Base-by-base conservation (phyloP, 2,888 invertebrate genomes). In the Geophilus truncorum region DNA sequence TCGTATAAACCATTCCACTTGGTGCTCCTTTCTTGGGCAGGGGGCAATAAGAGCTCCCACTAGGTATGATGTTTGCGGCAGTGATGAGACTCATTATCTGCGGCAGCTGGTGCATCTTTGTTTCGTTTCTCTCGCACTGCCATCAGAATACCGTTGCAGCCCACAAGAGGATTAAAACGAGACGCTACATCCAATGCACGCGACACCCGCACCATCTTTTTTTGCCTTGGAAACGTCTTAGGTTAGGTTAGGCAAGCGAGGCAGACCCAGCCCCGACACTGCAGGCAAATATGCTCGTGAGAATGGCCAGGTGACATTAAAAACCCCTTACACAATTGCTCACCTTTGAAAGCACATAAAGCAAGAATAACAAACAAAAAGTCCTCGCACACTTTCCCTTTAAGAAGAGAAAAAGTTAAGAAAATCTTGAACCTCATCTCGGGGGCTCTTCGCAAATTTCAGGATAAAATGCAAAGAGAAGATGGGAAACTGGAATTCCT, bases 11-110 rank as follows among this genome's bases (percentile, higher is more conserved):
- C 62, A 62, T 62, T 62, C 62, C 62, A 62, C 62, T 62, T 62
- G 62, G 10, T 25, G 23, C 62, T 45, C 45, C 25, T 62, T 62
- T 62, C 62, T 62, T 25, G 62, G 62, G 62, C 62, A 62, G 28
- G n/a, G 62, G 62, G 62, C 62, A 62, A 62, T 62, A 62, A 62
- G 62, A 62, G 62, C 62, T 62, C 62, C 62, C 62, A 62, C 62
- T 62, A 62, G 62, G 62, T 62, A 62, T 62, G 62, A 62, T 62
- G 62, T 62, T 62, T 62, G 62, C 62, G 62, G 62, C 62, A 62
- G 62, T 62, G 62, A 62, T 62, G 62, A 62, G 62, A 62, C 62
- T 62, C 62, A 62, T 62, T 62, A 62, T 62, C 62, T 62, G 62
- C 62, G 62, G 62, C 62, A 62, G 62, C 62, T 62, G 62, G 62